These are phyloP conservation scores for Plebejus anna DNA, from an alignment of 2,888 invertebrate genomes.

Conservation along the genomic window DNA sequence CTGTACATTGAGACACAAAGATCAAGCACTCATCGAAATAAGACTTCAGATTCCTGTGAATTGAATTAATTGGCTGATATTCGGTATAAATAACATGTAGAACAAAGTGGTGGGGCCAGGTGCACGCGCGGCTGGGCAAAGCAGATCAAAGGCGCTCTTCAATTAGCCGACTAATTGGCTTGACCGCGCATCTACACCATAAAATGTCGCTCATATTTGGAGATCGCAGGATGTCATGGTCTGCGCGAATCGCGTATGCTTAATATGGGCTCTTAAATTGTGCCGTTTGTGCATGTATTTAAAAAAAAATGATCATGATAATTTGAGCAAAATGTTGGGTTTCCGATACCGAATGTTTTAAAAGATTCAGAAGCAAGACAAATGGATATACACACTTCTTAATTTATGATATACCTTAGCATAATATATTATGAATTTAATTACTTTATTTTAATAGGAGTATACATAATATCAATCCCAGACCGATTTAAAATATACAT, in stretches of 20 bases:
- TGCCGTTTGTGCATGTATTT: not conserved
- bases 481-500: too few relatives aligned
- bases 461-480: too few relatives aligned
- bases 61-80: slow-evolving; percentile 24
- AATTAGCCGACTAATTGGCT: slow-evolving; percentile 68
- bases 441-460: too few relatives aligned
- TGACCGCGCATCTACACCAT: slow-evolving; percentile 50
- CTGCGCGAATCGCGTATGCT: not conserved
- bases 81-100: slow-evolving; percentile 31
- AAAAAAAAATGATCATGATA: too few relatives aligned
- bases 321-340: too few relatives aligned
- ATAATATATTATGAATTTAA: too few relatives aligned
- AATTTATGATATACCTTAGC: too few relatives aligned
- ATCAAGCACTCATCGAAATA: not conserved
- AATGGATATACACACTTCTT: too few relatives aligned
- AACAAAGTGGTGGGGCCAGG: slow-evolving; percentile 42
- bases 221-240: slow-evolving; percentile 17
- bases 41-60: not conserved
- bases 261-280: too few relatives aligned
- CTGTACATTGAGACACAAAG: not conserved
- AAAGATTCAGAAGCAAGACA: too few relatives aligned
- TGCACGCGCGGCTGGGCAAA: slow-evolving; percentile 55
- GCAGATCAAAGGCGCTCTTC: slow-evolving; percentile 63
- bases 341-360: too few relatives aligned
- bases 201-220: slow-evolving; percentile 37